Evolutionary conservation across 2,113 vertebrate genomes (phyloP), one percentile per base, ranked within the genome.

Genomic region (Terrapene triunguis): DNA sequence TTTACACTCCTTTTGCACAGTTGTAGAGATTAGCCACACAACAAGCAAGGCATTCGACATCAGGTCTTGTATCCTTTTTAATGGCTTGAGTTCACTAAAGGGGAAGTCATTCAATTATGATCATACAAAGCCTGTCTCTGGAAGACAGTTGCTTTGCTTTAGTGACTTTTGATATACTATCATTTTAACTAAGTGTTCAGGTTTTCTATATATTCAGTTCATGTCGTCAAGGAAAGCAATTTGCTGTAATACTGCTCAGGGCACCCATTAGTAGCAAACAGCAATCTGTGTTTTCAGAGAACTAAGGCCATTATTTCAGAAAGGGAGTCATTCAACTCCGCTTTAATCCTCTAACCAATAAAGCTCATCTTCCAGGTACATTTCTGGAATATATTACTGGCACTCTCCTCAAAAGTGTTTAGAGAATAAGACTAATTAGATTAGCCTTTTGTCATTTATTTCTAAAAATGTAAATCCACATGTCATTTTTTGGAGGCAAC

Each of bases 271-370:
- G 93, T 4, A 86, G 90, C 92, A 94, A 97, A 88, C 80, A 92
- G 80, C 96, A 98, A 88, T 96, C 93, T 97, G 96, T 98, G 92
- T 97, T 97, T 97, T 98, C 84, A 96, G 89, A 96, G 91, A 96
- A 93, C 50, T 80, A 92, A 92, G 85, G 80, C 91, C 96, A 89
- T 95, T 96, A 94, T 94, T 97, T 96, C 69, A 93, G 89, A 94
- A 89, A 95, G 89, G 84, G 85, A 96, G 86, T 35, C 82, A 74
- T 96, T 91, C 95, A 87, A 2, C 42, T 88, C 29, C 94, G 85
- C 88, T 87, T 97, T 95, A 93, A 95, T 96, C 89, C 88, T 95
- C 72, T 92, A 93, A 80, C 88, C 47, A 96, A 42, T 59, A 89
- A 90, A 90, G 38, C 84, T 96, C 54, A 90, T 96, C 88, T 94